These are phyloP conservation scores for Sebastes goodei DNA, from an alignment of 2,797 vertebrate genomes.

Conservation along the genomic window DNA sequence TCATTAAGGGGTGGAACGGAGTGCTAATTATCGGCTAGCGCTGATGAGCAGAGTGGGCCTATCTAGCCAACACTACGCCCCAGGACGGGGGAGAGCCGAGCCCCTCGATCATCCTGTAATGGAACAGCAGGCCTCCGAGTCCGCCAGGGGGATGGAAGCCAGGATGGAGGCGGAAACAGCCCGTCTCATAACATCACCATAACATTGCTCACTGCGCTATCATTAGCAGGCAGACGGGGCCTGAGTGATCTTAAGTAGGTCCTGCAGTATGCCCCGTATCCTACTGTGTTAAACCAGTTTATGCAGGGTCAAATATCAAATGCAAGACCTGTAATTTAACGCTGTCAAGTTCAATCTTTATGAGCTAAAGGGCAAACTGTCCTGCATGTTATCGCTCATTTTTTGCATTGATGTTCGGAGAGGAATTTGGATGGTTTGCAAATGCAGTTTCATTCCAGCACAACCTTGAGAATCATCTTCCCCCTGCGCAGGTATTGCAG, in stretches of 20 bases:
- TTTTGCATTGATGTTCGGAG: neutral
- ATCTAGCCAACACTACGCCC: slow-evolving; percentile 60
- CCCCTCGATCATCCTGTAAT: slow-evolving; percentile 78
- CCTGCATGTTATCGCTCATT: neutral
- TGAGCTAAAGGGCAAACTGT: slow-evolving; percentile 30
- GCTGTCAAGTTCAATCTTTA: slow-evolving; percentile 34
- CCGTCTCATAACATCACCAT: slow-evolving; percentile 57
- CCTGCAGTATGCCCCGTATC: slow-evolving; percentile 41
- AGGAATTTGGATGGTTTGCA: neutral
- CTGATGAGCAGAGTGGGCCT: slow-evolving; percentile 75
- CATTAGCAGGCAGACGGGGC: slow-evolving; percentile 52
- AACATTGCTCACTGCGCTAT: slow-evolving; percentile 51
- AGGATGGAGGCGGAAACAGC: slow-evolving; percentile 51
- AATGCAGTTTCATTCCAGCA: neutral
- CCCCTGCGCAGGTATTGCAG: slow-evolving; percentile 1
- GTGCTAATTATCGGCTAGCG: slow-evolving; percentile 81
- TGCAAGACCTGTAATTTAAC: slow-evolving; percentile 23
- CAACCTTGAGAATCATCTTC: neutral
- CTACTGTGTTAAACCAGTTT: slow-evolving; percentile 25
- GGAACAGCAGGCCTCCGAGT: slow-evolving; percentile 62
- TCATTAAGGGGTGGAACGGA: slow-evolving; percentile 81
- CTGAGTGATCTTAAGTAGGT: slow-evolving; percentile 46
- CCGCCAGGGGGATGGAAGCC: slow-evolving; percentile 52
- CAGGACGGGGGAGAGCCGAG: slow-evolving; percentile 56
- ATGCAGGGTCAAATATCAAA: slow-evolving; percentile 44